phyloP scores from a whole-genome alignment of 2,113 vertebrate genomes.

The Notarius lentiginosus region DNA sequence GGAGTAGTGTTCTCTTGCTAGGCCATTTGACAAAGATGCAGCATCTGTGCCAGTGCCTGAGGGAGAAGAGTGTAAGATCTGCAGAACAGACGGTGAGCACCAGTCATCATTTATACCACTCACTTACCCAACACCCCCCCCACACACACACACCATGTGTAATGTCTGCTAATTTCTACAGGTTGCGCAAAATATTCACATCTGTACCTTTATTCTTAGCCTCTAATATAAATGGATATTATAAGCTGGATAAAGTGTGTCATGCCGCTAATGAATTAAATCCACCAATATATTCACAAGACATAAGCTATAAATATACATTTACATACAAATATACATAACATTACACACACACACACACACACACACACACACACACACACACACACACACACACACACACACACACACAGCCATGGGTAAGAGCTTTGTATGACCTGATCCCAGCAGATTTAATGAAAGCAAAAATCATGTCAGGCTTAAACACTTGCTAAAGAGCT shows the following conservation, averaged over 20 bases:
- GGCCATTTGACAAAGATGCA: constrained; percentile 80
- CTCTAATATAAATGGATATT: too few species aligned
- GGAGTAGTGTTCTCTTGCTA: constrained; percentile 82
- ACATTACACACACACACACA: neutral
- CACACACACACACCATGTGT: neutral
- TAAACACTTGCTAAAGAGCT: constrained; percentile 53
- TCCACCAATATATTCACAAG: neutral
- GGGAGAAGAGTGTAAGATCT: constrained; percentile 26
- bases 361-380: neutral
- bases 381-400: neutral
- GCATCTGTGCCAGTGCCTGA: constrained; percentile 80
- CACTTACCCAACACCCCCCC: neutral
- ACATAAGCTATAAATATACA: neutral
- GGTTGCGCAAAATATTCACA: neutral
- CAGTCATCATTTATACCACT: neutral
- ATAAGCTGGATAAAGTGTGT: neutral
- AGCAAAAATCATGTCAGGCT: constrained; percentile 49
- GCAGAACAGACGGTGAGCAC: constrained; percentile 31
- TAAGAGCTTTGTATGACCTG: constrained; percentile 19
- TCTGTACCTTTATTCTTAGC: neutral
- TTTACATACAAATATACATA: neutral
- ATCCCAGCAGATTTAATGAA: constrained; percentile 57
- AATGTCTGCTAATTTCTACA: neutral
- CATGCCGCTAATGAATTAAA: neutral
- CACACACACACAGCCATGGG: neutral